Evolutionary conservation across 2,888 invertebrate species (phyloP), one percentile per base, ranked within the genome.

Genomic region (Drosophila neotestacea): DNA sequence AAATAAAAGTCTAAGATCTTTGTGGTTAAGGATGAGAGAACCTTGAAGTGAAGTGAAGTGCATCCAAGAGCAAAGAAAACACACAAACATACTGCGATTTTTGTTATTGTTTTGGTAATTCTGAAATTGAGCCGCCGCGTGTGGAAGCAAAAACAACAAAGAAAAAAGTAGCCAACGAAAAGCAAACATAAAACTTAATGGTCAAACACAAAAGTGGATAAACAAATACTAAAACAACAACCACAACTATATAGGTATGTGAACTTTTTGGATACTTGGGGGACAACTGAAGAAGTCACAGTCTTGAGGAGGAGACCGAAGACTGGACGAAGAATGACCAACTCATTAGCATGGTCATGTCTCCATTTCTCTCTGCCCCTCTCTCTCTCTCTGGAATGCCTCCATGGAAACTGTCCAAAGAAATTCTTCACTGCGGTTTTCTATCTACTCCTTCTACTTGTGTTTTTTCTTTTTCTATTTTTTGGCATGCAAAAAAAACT

Each of bases 41-140:
- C 73, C 66, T 64, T 65, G 39, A 73, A 88, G 83, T 80, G 65
- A 70, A 74, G 86, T 85, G 88, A 76, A 88, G 84, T 87, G 83
- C 70, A 74, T 51, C 32, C 41, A 55, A 62, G 67, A 32, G 10
- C 6, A 46, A 66, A 67, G 36, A 39, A 61, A 55, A 73, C 50
- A 55, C 47, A 55, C n/a, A 67, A n/a, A 73, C 34, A 56, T 44
- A 16, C 58, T 65, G 63, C 65, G 55, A 75, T 70, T 78, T 86
- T 77, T 69, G 69, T 84, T 84, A 67, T 70, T 70, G 79, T 86
- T 73, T 68, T 42, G 44, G 59, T 60, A 48, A 54, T 38, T 59
- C 48, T 51, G 46, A 61, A 63, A 56, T 56, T 41, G 46, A 63
- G 36, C 47, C 13, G 46, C 28, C 58, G 52, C 69, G 50, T 39